These are phyloP conservation scores for Mythimna ferrago DNA, from an alignment of 2,888 invertebrate genomes.

Conservation along the genomic window DNA sequence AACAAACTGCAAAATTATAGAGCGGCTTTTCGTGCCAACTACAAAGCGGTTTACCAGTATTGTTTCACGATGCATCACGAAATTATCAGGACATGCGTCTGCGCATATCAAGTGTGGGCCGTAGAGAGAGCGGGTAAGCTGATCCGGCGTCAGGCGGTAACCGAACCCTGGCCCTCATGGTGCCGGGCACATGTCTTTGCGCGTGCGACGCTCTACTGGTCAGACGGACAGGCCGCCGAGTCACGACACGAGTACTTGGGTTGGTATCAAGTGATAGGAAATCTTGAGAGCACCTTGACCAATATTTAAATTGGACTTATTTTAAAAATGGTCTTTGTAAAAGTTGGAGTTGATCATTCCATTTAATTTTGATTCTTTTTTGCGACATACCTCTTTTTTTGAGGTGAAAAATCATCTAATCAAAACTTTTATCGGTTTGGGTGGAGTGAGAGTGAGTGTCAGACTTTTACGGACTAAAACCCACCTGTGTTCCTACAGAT, in stretches of 20 bases:
- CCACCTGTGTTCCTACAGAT: too few relatives aligned
- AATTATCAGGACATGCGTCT: slow-evolving; percentile 69
- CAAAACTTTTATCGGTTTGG: too few relatives aligned
- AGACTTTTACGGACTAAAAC: too few relatives aligned
- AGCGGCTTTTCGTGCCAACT: slow-evolving; percentile 49
- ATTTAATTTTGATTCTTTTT: background rate
- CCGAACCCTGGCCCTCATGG: slow-evolving; percentile 75
- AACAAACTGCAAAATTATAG: slow-evolving; percentile 3
- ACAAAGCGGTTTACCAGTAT: slow-evolving; percentile 59
- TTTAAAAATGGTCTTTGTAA: background rate
- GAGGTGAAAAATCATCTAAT: too few relatives aligned
- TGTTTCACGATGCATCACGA: slow-evolving; percentile 70
- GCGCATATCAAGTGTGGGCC: slow-evolving; percentile 57
- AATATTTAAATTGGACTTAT: slow-evolving; percentile 20
- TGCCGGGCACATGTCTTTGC: slow-evolving; percentile 78
- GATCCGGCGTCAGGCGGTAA: slow-evolving; percentile 84
- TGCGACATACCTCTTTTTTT: background rate
- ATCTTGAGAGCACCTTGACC: slow-evolving; percentile 48
- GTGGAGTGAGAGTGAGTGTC: too few relatives aligned
- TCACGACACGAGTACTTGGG: slow-evolving; percentile 27
- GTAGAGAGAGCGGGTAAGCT: slow-evolving; percentile 66
- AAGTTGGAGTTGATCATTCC: background rate
- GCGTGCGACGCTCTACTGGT: slow-evolving; percentile 79
- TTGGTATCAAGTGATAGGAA: slow-evolving; percentile 54
- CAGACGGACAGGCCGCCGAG: slow-evolving; percentile 76